Percentiles rank a stretch among this genome's conserved stretches.
These are phyloP conservation scores for Florisuga fusca DNA, from an alignment of 2,797 vertebrate genomes.

Conservation along the genomic window DNA sequence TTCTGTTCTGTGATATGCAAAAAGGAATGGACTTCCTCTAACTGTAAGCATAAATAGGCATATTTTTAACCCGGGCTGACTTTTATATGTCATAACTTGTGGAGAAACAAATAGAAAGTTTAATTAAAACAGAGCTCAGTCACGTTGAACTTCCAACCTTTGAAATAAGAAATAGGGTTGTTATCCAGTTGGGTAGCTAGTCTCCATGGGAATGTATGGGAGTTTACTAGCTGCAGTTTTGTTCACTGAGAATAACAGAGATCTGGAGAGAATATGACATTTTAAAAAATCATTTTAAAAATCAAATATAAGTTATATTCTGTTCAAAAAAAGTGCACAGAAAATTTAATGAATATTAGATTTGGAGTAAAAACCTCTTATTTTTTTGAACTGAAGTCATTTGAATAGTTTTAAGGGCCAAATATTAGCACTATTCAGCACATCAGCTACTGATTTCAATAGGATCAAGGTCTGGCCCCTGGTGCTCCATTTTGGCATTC, in stretches of 20 bases:
- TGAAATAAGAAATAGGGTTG: not conserved
- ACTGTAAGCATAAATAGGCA: not conserved
- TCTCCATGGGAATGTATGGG: not conserved
- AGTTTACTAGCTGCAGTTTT: not conserved
- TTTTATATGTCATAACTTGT: not conserved
- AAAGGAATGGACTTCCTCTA: not conserved
- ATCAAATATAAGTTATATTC: not conserved
- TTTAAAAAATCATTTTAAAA: not conserved
- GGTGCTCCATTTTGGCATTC: not conserved
- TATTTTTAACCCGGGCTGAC: not conserved
- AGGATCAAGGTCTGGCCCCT: not conserved
- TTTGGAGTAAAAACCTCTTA: not conserved
- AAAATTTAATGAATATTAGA: constrained; percentile 34
- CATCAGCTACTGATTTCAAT: not conserved
- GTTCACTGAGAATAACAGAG: not conserved
- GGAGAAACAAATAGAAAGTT: constrained; percentile 14
- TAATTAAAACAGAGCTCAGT: constrained; percentile 10
- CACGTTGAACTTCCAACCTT: not conserved
- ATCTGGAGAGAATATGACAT: not conserved
- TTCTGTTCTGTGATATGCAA: not conserved
- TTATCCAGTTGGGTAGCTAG: not conserved
- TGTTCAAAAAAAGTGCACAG: constrained; percentile 9
- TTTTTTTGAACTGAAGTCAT: constrained; percentile 23
- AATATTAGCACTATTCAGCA: not conserved
- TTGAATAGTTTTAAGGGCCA: constrained; percentile 13